phyloP scores from a whole-genome alignment of 2,888 invertebrate species.

The Gymnoscelis rufifasciata region DNA sequence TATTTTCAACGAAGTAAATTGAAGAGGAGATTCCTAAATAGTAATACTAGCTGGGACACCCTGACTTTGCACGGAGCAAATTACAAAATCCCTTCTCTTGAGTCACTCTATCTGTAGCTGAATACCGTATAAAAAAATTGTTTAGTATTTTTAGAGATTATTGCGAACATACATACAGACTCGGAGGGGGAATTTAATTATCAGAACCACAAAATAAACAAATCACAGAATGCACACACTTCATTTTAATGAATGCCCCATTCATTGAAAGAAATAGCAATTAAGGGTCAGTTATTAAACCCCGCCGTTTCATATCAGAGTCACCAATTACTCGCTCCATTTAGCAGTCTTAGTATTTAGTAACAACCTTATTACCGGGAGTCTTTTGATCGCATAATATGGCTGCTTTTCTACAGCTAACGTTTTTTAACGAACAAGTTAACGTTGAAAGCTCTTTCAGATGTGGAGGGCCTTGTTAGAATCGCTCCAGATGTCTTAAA shows the following conservation, averaged over 20 bases:
- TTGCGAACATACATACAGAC: too few relatives aligned
- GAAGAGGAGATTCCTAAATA: too few relatives aligned
- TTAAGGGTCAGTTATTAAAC: conserved; percentile 16
- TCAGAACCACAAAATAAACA: background rate
- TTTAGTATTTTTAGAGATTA: too few relatives aligned
- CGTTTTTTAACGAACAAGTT: conserved; percentile 63
- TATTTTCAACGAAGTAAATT: too few relatives aligned
- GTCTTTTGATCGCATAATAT: conserved; percentile 54
- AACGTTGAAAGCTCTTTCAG: conserved; percentile 51
- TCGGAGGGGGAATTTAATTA: too few relatives aligned
- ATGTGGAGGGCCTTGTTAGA: conserved; percentile 66
- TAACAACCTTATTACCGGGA: conserved; percentile 50
- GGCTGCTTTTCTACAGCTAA: conserved; percentile 43
- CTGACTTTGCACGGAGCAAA: too few relatives aligned
- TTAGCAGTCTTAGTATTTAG: conserved; percentile 35
- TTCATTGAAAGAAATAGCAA: conserved; percentile 13
- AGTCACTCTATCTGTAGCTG: too few relatives aligned
- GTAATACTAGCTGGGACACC: too few relatives aligned
- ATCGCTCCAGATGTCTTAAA: conserved; percentile 61
- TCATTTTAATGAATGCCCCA: background rate
- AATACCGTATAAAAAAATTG: too few relatives aligned
- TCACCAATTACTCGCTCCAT: conserved; percentile 40
- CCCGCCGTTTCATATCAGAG: conserved; percentile 23
- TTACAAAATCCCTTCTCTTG: too few relatives aligned
- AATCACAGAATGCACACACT: background rate